These are phyloP conservation scores for Neotoxoptera formosana DNA, from an alignment of 1,140 invertebrate species.

Conservation along the genomic window DNA sequence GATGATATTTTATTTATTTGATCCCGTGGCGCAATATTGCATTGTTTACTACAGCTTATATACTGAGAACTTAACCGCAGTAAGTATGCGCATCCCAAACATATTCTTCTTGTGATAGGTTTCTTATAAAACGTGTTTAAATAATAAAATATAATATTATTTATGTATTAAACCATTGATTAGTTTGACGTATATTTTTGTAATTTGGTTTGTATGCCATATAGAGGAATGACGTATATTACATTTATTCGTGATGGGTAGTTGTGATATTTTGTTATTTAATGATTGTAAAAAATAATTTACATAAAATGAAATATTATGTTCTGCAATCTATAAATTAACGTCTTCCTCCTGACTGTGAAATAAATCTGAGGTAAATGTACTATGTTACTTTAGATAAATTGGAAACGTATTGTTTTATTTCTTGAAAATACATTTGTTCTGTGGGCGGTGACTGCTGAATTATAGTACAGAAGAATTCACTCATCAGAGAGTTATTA, in stretches of 20 bases:
- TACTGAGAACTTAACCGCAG: too few relatives aligned
- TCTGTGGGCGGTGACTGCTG: background rate
- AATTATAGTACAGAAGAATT: background rate
- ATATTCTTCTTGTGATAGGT: too few relatives aligned
- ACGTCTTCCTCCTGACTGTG: too few relatives aligned
- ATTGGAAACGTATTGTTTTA: background rate
- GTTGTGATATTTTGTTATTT: background rate
- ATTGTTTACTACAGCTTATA: too few relatives aligned
- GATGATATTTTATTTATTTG: background rate
- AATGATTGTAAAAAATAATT: background rate
- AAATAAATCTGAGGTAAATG: background rate
- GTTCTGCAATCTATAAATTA: too few relatives aligned
- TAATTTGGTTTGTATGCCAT: background rate
- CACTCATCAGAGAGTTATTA: background rate
- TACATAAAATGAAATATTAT: background rate
- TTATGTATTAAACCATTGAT: background rate
- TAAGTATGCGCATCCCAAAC: too few relatives aligned
- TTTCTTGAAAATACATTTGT: background rate
- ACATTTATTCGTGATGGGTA: background rate
- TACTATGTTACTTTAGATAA: background rate
- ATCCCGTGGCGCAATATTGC: background rate
- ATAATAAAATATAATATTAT: background rate
- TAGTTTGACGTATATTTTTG: too few relatives aligned
- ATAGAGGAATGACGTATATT: background rate
- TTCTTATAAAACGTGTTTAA: background rate